Conservation (phyloP, 2,113 vertebrate genomes). For the Theropithecus gelada region DNA sequence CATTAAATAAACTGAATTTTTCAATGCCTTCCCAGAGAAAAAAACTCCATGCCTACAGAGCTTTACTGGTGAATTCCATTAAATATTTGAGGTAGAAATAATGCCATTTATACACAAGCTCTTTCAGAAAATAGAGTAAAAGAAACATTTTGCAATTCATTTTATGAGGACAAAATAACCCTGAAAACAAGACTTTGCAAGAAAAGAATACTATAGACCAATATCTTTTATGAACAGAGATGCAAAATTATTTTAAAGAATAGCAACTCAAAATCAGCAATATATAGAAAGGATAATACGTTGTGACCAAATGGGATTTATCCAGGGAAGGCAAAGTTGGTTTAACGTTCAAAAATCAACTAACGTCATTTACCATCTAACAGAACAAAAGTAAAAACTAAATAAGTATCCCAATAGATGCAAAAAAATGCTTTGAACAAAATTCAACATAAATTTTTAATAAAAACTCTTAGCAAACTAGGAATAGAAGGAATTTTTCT, state of each 20-base stretch:
- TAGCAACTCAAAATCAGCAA: background rate
- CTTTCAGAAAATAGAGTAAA: background rate
- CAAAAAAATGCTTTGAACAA: background rate
- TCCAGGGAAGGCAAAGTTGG: background rate
- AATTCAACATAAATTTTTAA: background rate
- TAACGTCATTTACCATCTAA: background rate
- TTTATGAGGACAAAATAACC: background rate
- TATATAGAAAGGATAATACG: background rate
- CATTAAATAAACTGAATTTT: background rate
- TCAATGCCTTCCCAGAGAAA: background rate
- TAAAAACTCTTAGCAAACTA: background rate
- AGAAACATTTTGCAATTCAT: background rate
- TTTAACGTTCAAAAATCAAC: background rate
- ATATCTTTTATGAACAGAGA: background rate
- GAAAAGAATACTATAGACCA: background rate
- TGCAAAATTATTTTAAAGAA: background rate
- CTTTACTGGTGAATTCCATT: background rate
- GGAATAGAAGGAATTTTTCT: background rate
- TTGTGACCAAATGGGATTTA: background rate
- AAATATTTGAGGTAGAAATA: background rate
- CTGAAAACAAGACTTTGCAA: background rate
- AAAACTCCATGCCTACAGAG: background rate
- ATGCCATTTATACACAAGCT: background rate
- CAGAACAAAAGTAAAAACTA: background rate
- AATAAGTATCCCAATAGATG: background rate